These are phyloP conservation scores for Anas platyrhynchos DNA, from an alignment of 2,113 vertebrate species.

Conservation along the genomic window DNA sequence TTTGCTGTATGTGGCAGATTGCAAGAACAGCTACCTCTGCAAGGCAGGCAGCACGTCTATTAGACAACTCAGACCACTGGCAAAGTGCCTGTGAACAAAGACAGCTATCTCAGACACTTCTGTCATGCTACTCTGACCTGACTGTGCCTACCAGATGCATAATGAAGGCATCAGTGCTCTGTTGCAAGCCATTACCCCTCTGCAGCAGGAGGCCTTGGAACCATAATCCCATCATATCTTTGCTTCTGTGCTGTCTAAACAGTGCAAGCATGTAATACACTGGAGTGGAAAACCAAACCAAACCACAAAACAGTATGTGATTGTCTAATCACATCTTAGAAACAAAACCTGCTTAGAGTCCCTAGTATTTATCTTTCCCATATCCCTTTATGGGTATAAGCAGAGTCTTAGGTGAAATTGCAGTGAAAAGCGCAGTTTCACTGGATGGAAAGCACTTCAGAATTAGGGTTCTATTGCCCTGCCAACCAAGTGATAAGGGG, in stretches of 20 bases:
- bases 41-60: not conserved
- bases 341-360: not conserved
- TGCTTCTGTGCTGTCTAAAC: not conserved
- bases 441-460: too few species aligned
- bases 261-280: not conserved
- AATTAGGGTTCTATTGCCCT: too few species aligned
- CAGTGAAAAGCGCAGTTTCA: too few species aligned
- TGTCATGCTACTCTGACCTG: not conserved
- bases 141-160: not conserved
- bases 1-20: not conserved
- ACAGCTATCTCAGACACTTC: too few species aligned
- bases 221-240: not conserved
- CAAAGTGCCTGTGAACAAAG: not conserved
- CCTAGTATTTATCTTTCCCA: not conserved
- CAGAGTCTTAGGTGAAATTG: too few species aligned
- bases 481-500: too few species aligned
- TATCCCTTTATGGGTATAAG: not conserved
- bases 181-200: not conserved
- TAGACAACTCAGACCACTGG: too few species aligned
- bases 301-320: not conserved
- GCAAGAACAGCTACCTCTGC: not conserved
- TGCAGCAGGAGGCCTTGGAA: not conserved
- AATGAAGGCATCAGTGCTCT: not conserved
- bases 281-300: not conserved
- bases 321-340: not conserved